Evolutionary conservation across 1,140 invertebrate species (phyloP).

Genomic region (Drosophila kikkawai): DNA sequence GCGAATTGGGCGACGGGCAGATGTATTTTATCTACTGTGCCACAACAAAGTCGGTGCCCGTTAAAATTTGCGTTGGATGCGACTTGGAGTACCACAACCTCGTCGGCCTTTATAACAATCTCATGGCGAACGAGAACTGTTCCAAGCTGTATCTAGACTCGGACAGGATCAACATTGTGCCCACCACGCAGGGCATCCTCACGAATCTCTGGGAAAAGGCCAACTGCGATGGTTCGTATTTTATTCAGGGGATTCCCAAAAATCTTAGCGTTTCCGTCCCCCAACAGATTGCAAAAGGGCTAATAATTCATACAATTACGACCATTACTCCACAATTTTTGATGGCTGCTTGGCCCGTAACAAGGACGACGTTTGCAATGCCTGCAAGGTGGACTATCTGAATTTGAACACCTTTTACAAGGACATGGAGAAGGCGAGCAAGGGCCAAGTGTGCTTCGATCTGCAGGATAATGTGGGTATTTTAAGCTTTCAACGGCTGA

Average conservation of each 20-base stretch:
- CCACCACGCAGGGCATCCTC: constrained; percentile 58
- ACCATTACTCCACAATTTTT: not conserved
- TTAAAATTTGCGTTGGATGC: constrained; percentile 58
- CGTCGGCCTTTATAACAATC: not conserved
- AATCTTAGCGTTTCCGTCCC: not conserved
- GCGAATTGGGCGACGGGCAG: constrained; percentile 54
- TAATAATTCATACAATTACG: constrained; percentile 33
- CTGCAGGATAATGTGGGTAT: constrained; percentile 66
- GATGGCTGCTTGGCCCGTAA: not conserved
- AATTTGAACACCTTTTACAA: constrained; percentile 64
- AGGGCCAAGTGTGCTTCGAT: constrained; percentile 72
- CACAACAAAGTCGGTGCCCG: constrained; percentile 64
- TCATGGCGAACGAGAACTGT: constrained; percentile 53
- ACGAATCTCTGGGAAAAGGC: constrained; percentile 67
- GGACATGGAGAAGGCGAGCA: constrained; percentile 57
- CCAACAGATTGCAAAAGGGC: constrained; percentile 58
- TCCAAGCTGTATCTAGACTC: constrained; percentile 58
- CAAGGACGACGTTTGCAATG: constrained; percentile 23
- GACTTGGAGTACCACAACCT: not conserved
- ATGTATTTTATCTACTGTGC: constrained; percentile 62
- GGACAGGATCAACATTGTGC: constrained; percentile 73
- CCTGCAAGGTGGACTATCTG: constrained; percentile 46
- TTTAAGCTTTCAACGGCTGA: not conserved
- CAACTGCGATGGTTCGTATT: constrained; percentile 63
- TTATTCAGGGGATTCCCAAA: not conserved